Conservation (phyloP, 2,888 invertebrate species). For the Ectobius pallidus region DNA sequence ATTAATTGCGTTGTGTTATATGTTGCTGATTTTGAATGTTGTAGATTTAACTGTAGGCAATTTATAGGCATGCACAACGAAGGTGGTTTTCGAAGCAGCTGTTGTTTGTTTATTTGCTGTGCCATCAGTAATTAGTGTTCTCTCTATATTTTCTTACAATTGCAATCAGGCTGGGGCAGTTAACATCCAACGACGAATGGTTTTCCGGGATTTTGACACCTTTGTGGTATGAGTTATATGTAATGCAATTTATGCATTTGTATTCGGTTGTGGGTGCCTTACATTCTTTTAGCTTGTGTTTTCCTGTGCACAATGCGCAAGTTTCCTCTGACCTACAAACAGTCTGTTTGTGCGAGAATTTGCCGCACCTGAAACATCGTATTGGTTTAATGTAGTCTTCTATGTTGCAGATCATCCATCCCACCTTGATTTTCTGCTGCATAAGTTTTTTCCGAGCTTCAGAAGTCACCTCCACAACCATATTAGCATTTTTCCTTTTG, state of each 20-base stretch:
- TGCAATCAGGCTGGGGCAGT: not conserved
- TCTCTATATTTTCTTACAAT: not conserved
- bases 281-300: not conserved
- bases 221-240: not conserved
- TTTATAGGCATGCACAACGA: not conserved
- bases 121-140: not conserved
- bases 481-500: not conserved
- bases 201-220: not conserved
- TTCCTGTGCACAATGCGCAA: not conserved
- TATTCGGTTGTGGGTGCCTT: not conserved
- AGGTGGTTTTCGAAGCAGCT: not conserved
- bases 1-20: not conserved
- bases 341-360: not conserved
- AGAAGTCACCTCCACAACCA: not conserved
- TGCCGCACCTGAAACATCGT: not conserved
- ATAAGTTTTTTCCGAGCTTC: not conserved
- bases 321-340: not conserved
- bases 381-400: not conserved
- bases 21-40: not conserved
- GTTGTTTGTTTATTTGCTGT: not conserved
- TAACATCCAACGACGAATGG: not conserved
- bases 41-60: not conserved
- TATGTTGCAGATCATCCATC: not conserved
- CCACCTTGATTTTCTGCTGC: not conserved
- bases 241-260: not conserved